Conservation (phyloP, 2,797 vertebrate species). For the Lacerta viridis region DNA sequence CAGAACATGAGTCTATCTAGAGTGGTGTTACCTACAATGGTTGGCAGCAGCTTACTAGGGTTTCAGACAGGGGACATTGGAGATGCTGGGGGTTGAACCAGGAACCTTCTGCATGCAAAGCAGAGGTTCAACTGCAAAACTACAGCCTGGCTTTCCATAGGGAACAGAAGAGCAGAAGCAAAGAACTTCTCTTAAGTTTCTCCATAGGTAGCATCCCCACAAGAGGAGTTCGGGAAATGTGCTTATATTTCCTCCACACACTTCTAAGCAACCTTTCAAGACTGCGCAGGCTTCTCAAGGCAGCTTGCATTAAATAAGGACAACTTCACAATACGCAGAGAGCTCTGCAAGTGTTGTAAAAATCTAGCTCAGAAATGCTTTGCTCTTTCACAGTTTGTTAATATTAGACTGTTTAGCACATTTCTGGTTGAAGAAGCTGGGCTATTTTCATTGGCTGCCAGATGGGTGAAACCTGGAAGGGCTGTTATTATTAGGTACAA, state of each 20-base stretch:
- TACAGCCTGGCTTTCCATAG: no score
- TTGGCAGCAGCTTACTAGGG: no score
- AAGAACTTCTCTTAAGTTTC: background rate
- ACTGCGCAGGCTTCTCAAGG: no score
- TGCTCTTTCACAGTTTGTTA: background rate
- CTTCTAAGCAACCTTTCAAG: no score
- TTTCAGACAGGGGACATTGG: no score
- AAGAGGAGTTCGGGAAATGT: background rate
- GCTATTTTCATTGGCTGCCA: background rate
- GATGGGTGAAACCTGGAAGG: background rate
- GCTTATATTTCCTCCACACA: no score
- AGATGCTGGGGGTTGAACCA: no score
- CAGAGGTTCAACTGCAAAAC: no score
- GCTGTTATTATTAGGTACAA: constrained; percentile 6
- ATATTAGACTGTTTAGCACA: background rate
- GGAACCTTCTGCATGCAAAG: no score
- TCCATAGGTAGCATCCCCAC: background rate
- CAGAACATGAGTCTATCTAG: no score
- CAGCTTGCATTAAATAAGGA: no score
- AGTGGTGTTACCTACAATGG: no score
- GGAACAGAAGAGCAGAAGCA: background rate
- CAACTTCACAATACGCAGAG: background rate
- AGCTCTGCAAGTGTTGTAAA: background rate
- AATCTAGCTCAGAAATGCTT: background rate
- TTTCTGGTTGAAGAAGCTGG: background rate